Percentiles rank a stretch among this genome's conserved stretches.
These are phyloP conservation scores for Lacerta viridis DNA, from an alignment of 2,797 vertebrate genomes.

Conservation along the genomic window DNA sequence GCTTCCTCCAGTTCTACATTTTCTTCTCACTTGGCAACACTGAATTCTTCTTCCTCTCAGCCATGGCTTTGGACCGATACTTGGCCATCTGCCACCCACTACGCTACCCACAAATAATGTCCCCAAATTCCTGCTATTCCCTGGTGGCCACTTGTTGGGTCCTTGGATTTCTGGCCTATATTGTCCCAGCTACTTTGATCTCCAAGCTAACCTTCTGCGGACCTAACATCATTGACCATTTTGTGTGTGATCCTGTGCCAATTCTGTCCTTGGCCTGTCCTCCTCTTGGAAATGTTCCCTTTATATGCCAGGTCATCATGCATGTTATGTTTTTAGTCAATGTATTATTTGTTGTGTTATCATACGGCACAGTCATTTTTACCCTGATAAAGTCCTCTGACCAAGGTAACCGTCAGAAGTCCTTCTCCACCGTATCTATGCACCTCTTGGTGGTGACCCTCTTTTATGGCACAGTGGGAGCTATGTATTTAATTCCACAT, in stretches of 20 bases:
- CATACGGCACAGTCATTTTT: slow-evolving; percentile 58
- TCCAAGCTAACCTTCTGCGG: neutral
- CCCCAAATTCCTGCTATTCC: neutral
- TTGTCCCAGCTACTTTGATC: neutral
- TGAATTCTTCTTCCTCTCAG: slow-evolving; percentile 59
- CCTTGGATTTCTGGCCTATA: neutral
- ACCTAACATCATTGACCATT: slow-evolving; percentile 61
- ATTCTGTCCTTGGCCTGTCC: slow-evolving; percentile 65
- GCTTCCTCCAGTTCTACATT: slow-evolving; percentile 65
- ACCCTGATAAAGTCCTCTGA: slow-evolving; percentile 58
- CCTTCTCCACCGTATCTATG: slow-evolving; percentile 66
- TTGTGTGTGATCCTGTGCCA: slow-evolving; percentile 69
- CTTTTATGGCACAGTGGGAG: slow-evolving; percentile 70
- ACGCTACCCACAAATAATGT: slow-evolving; percentile 48
- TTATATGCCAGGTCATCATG: slow-evolving; percentile 50
- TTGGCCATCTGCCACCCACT: slow-evolving; percentile 68
- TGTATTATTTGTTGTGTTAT: slow-evolving; percentile 60
- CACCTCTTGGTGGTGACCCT: slow-evolving; percentile 67
- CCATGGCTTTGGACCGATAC: slow-evolving; percentile 64
- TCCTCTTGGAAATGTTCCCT: slow-evolving; percentile 57
- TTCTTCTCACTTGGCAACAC: slow-evolving; percentile 59
- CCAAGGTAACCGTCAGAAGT: slow-evolving; percentile 52
- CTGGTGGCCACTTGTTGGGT: neutral
- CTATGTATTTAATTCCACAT: slow-evolving; percentile 69
- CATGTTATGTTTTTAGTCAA: slow-evolving; percentile 59